These are phyloP conservation scores for Sthenelais limicola DNA, from an alignment of 2,888 invertebrate genomes.

Conservation along the genomic window DNA sequence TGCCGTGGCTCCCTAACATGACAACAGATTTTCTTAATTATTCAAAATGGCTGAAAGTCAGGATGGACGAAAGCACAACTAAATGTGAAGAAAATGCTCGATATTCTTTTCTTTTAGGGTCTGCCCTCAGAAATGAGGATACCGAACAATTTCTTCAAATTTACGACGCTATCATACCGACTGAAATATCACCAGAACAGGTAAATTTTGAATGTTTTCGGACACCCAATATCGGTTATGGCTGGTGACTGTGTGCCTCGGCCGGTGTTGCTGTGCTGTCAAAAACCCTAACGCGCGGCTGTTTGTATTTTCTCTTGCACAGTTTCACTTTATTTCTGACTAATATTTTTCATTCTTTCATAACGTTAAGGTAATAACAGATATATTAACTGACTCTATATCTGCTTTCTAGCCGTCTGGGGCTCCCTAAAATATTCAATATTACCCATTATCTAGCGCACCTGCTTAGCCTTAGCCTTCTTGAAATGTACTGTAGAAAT, in stretches of 20 bases:
- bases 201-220: conserved; percentile 48
- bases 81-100: conserved; percentile 57
- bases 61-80: conserved; percentile 44
- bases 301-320: too few relatives aligned
- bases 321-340: too few relatives aligned
- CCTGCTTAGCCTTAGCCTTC: too few relatives aligned
- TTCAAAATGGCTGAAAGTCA: conserved; percentile 44
- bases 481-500: too few relatives aligned
- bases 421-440: too few relatives aligned
- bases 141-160: conserved; percentile 63
- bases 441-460: too few relatives aligned
- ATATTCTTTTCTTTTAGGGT: conserved; percentile 66
- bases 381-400: too few relatives aligned
- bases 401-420: too few relatives aligned
- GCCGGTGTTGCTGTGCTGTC: conserved; percentile 40
- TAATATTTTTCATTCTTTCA: too few relatives aligned
- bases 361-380: too few relatives aligned
- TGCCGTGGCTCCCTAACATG: conserved; percentile 40
- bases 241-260: conserved; percentile 8
- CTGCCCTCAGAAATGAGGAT: conserved; percentile 64
- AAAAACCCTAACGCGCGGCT: conserved; percentile 31
- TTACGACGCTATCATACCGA: conserved; percentile 64
- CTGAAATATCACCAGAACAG: conserved; percentile 59
- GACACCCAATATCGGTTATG: background rate
- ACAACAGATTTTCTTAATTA: conserved; percentile 42